Conservation (phyloP, 2,888 invertebrate genomes). For the Coenonympha glycerion region DNA sequence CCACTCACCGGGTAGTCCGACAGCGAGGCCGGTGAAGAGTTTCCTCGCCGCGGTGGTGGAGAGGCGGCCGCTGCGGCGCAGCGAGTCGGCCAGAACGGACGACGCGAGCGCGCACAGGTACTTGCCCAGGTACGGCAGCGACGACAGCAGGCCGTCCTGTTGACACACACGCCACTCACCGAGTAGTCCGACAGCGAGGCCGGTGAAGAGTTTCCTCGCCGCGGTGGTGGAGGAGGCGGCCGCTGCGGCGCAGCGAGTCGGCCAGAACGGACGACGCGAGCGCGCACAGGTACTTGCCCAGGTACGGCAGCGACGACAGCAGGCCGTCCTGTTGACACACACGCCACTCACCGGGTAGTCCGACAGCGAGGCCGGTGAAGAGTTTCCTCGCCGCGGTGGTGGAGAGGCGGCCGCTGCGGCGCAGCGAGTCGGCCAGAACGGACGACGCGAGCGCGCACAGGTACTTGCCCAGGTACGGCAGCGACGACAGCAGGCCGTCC, state of each 20-base stretch:
- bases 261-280: slow-evolving; percentile 83
- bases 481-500: slow-evolving; percentile 88
- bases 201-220: too few species aligned
- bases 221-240: too few species aligned
- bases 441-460: slow-evolving; percentile 85
- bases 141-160: slow-evolving; percentile 88
- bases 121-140: slow-evolving; percentile 90
- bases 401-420: too few species aligned
- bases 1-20: too few species aligned
- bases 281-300: slow-evolving; percentile 90
- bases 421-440: slow-evolving; percentile 82
- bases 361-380: too few species aligned
- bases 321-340: slow-evolving; percentile 91
- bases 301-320: slow-evolving; percentile 88
- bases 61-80: slow-evolving; percentile 80
- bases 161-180: neutral
- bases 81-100: slow-evolving; percentile 83
- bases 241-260: slow-evolving; percentile 79
- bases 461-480: slow-evolving; percentile 92
- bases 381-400: too few species aligned
- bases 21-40: too few species aligned
- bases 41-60: too few species aligned
- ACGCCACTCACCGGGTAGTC: too few species aligned
- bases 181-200: too few species aligned
- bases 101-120: slow-evolving; percentile 86